Conservation (phyloP, 1,140 invertebrate genomes). For the Oedothorax gibbosus region DNA sequence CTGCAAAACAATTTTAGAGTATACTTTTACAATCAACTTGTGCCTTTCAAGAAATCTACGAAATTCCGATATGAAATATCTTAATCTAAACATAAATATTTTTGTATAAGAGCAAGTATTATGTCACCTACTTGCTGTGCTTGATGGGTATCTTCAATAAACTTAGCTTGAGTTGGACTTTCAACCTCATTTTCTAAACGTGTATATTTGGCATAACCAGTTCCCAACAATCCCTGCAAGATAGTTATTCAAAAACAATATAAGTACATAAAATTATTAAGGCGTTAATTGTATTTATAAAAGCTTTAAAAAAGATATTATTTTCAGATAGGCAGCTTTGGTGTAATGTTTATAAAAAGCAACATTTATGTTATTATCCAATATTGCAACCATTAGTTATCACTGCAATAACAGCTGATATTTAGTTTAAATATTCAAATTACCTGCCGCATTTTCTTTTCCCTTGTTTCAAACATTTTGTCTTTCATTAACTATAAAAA, state of each 20-base stretch:
- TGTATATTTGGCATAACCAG: conserved; percentile 79
- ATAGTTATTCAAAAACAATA: neutral
- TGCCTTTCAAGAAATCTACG: too few species aligned
- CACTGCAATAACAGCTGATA: too few species aligned
- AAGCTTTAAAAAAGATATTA: too few species aligned
- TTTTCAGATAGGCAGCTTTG: too few species aligned
- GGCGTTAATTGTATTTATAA: too few species aligned
- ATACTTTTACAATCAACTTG: too few species aligned
- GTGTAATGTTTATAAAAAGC: too few species aligned
- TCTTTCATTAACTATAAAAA: conserved; percentile 84
- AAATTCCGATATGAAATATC: neutral
- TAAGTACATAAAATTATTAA: too few species aligned
- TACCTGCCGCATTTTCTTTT: conserved; percentile 83
- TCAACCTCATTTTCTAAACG: conserved; percentile 88
- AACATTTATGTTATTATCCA: too few species aligned
- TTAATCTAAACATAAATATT: neutral
- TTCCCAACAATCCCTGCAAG: conserved; percentile 67
- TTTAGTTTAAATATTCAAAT: conserved; percentile 48
- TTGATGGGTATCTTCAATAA: conserved; percentile 67
- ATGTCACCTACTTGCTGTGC: conserved; percentile 68
- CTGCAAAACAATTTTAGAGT: too few species aligned
- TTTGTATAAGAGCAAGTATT: neutral
- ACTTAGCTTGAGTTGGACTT: conserved; percentile 80
- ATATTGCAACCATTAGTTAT: too few species aligned
- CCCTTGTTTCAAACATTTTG: conserved; percentile 83